These are phyloP conservation scores for Micropoecilia bifurca DNA, from an alignment of 2,797 vertebrate species.

Conservation along the genomic window DNA sequence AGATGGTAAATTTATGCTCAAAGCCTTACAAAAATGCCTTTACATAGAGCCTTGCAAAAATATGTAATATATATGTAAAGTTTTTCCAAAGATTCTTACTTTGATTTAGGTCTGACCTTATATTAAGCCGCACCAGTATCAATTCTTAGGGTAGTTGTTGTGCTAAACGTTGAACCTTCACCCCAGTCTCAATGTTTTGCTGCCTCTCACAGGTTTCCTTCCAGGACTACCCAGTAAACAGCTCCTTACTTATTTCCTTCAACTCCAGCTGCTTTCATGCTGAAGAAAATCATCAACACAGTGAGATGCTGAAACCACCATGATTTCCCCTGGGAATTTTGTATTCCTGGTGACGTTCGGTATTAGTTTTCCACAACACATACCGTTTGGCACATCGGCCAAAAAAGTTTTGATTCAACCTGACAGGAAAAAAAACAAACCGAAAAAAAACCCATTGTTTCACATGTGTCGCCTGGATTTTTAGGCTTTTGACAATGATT, in stretches of 20 bases:
- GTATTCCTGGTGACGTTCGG: neutral
- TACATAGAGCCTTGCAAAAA: neutral
- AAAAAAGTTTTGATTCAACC: neutral
- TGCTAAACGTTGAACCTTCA: neutral
- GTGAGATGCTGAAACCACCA: neutral
- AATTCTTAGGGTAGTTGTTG: neutral
- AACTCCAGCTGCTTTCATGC: neutral
- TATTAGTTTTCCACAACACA: neutral
- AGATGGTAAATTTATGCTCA: neutral
- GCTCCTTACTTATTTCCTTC: neutral
- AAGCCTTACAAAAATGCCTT: neutral
- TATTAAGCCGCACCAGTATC: neutral
- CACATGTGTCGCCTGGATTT: neutral
- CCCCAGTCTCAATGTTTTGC: no score
- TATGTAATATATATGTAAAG: neutral
- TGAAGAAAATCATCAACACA: neutral
- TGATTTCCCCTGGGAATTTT: neutral
- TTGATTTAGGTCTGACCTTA: neutral
- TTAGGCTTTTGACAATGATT: neutral
- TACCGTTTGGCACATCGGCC: neutral
- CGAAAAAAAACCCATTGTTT: neutral
- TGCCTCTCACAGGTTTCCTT: neutral
- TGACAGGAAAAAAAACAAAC: neutral
- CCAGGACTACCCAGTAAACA: neutral
- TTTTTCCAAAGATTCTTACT: neutral